Base-by-base conservation (phyloP, 2,797 vertebrate genomes). In the Sebastes kiyomatsui region DNA sequence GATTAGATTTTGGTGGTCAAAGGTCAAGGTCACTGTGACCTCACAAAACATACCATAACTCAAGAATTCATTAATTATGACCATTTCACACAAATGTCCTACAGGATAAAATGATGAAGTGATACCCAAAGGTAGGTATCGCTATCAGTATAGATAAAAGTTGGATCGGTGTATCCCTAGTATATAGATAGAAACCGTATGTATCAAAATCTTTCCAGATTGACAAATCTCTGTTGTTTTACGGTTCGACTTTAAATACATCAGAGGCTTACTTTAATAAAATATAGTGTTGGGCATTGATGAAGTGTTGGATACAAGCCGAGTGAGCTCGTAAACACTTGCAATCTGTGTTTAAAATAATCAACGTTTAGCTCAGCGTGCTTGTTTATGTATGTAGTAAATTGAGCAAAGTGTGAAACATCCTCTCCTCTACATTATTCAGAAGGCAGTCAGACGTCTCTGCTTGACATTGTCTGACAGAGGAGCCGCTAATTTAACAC, bases 321-420 rank as follows among this genome's bases (percentile, higher is more conserved):
- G 16, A 25, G 33, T 20, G 38, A 12, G 2, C 33, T 30, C 58
- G 9, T 66, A 42, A 55, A 62, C 27, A 49, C 20, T 23, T 3
- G 22, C 20, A 61, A 35, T 65, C n/a, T 42, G 28, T 46, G 20
- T 58, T 8, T 67, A 56, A 65, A 25, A 59, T 3, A 28, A 64
- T 59, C 30, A 61, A 8, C 8, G 30, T 32, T 35, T 69, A 67
- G 30, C 61, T 61, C 20, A 10, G 74, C 1, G 0, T 33, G 14
- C 49, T 72, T 81, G 52, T 76, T 75, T 80, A 66, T 82, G 25
- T 25, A 8, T 52, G 23, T 77, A 62, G 61, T 85, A 67, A 80
- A 81, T 60, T 16, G 66, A 75, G 56, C 22, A 49, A 70, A 84
- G 42, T 70, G 79, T 76, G 2, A 81, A 81, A 77, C 72, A 72